A percentile compares a stretch with the other conserved stretches of the same genome.
Evolutionary conservation across 2,113 vertebrate species (phyloP).

Genomic region (Enhydra lutris): DNA sequence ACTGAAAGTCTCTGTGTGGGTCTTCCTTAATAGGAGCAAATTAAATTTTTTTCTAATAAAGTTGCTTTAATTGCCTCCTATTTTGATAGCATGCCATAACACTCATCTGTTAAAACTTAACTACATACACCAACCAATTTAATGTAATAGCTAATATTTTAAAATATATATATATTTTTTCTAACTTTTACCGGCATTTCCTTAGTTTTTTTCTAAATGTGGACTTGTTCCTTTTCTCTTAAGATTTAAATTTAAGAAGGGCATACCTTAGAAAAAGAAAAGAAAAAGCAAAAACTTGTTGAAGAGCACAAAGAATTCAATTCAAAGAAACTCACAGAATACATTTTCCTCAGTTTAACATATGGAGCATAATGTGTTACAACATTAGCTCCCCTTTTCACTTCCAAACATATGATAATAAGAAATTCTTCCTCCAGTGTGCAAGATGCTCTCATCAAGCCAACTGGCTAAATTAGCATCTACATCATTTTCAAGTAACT

Average conservation of each 20-base stretch:
- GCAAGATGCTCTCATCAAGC: background rate
- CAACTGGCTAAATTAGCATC: background rate
- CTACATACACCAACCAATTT: background rate
- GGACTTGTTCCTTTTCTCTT: background rate
- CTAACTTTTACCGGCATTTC: background rate
- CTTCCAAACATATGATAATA: constrained; percentile 11
- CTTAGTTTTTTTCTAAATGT: constrained; percentile 1
- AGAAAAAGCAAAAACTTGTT: background rate
- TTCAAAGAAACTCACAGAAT: constrained; percentile 27
- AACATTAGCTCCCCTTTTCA: background rate
- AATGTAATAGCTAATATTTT: background rate
- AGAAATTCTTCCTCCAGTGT: background rate
- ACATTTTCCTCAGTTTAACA: background rate
- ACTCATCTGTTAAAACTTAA: background rate
- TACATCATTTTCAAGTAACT: background rate
- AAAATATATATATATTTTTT: background rate
- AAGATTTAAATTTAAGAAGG: background rate
- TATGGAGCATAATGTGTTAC: background rate
- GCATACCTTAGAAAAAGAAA: background rate
- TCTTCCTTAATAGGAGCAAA: background rate
- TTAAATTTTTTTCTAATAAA: background rate
- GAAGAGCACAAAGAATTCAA: constrained; percentile 8
- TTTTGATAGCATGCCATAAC: constrained; percentile 25
- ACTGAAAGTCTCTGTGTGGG: constrained; percentile 37
- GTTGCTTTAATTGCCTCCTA: background rate